Conservation (phyloP, 2,113 vertebrate species). For the Engystomops pustulosus region DNA sequence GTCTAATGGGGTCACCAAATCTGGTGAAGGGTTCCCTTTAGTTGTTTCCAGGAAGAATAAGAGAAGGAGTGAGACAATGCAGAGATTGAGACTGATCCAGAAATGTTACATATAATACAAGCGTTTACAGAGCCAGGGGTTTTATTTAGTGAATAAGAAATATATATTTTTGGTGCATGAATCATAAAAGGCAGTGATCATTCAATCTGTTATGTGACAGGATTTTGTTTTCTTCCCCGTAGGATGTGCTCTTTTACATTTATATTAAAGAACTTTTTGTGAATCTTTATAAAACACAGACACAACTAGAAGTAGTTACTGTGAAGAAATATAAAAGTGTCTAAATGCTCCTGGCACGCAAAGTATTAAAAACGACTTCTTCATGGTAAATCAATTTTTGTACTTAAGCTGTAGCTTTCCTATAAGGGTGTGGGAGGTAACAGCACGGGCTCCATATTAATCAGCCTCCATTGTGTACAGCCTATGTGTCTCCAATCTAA, state of each 20-base stretch:
- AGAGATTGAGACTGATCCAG: neutral
- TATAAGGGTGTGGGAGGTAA: conserved; percentile 17
- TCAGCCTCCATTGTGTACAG: neutral
- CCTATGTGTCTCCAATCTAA: neutral
- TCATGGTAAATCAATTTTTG: conserved; percentile 12
- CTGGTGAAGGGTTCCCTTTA: too few relatives aligned
- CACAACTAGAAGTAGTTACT: neutral
- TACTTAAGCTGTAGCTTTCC: neutral
- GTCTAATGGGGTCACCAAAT: too few relatives aligned
- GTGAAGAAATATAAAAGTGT: neutral
- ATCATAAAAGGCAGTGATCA: neutral
- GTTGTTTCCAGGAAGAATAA: neutral
- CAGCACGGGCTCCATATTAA: neutral
- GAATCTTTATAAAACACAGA: neutral
- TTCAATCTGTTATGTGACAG: neutral
- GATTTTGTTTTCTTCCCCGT: neutral
- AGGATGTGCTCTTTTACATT: neutral
- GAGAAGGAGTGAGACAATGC: neutral
- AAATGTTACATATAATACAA: neutral
- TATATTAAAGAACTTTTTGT: neutral
- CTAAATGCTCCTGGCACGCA: neutral
- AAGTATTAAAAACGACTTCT: neutral
- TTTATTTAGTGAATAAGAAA: neutral
- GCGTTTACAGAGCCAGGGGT: too few relatives aligned
- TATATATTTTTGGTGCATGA: neutral